These are phyloP conservation scores for Drosophila nikananu DNA, from an alignment of 1,140 invertebrate species.

Conservation along the genomic window DNA sequence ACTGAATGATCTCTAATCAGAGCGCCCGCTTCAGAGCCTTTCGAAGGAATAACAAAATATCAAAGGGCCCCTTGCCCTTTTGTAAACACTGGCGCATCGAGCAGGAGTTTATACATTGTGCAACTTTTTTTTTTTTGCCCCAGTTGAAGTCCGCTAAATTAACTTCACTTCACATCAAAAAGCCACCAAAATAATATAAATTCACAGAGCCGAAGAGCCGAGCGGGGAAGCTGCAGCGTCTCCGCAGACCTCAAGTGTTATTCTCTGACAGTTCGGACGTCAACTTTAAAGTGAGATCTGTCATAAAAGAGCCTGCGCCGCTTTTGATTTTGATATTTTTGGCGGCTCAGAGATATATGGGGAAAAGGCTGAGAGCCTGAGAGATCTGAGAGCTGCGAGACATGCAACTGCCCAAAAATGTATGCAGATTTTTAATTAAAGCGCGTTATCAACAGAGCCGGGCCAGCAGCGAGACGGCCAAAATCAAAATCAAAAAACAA, in stretches of 20 bases:
- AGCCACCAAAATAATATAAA: constrained; percentile 61
- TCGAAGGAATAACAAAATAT: constrained; percentile 10
- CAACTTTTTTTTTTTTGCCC: constrained; percentile 60
- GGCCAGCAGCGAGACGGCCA: constrained; percentile 26
- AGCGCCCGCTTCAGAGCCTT: constrained; percentile 1
- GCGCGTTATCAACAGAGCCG: constrained; percentile 68
- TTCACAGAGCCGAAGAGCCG: constrained; percentile 5
- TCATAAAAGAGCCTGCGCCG: constrained; percentile 76
- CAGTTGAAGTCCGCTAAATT: constrained; percentile 67
- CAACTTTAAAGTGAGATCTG: constrained; percentile 82
- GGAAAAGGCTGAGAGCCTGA: constrained; percentile 19
- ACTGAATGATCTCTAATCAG: constrained; percentile 10
- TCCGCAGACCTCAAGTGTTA: constrained; percentile 70
- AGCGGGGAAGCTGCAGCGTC: constrained; percentile 52
- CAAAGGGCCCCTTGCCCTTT: constrained; percentile 32
- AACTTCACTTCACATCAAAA: constrained; percentile 81
- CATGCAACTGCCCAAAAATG: constrained; percentile 73
- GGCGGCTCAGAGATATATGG: constrained; percentile 49
- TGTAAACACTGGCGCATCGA: constrained; percentile 16
- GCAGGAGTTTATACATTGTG: constrained; percentile 43
- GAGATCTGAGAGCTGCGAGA: constrained; percentile 15
- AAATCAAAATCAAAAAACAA: constrained; percentile 34
- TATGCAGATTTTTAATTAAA: constrained; percentile 83
- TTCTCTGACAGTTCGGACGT: constrained; percentile 76
- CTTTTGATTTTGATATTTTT: constrained; percentile 77